These are phyloP conservation scores for Eupithecia centaureata DNA, from an alignment of 2,888 invertebrate species.

Conservation along the genomic window DNA sequence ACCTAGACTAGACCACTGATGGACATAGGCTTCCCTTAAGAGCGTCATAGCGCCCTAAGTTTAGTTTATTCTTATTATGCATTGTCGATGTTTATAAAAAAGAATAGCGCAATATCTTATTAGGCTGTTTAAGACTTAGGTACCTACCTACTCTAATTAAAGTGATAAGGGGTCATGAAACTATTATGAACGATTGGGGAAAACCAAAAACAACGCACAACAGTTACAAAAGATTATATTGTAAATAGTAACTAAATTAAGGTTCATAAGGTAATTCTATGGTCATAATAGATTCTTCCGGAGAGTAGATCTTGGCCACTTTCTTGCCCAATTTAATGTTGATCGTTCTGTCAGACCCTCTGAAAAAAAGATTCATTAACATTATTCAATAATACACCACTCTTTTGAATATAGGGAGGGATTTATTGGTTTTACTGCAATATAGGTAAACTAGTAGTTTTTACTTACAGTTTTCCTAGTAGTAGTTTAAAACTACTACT, in stretches of 20 bases:
- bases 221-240: not conserved
- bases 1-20: no score
- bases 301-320: slow-evolving; percentile 41
- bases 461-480: no score
- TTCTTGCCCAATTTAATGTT: slow-evolving; percentile 39
- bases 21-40: no score
- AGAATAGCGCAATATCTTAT: not conserved
- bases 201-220: not conserved
- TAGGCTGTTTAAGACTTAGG: not conserved
- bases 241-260: not conserved
- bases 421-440: no score
- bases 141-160: no score
- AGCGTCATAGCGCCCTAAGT: no score
- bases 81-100: no score
- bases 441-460: no score
- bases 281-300: slow-evolving; percentile 53
- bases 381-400: no score
- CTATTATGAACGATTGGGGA: not conserved
- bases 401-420: no score
- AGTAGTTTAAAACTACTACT: no score
- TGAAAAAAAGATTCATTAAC: slow-evolving; percentile 17
- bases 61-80: no score
- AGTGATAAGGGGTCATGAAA: not conserved
- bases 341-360: slow-evolving; percentile 41
- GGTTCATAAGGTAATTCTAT: slow-evolving; percentile 48